phyloP scores from a whole-genome alignment of 2,888 invertebrate genomes.

The Agonopterix alstromeriana region DNA sequence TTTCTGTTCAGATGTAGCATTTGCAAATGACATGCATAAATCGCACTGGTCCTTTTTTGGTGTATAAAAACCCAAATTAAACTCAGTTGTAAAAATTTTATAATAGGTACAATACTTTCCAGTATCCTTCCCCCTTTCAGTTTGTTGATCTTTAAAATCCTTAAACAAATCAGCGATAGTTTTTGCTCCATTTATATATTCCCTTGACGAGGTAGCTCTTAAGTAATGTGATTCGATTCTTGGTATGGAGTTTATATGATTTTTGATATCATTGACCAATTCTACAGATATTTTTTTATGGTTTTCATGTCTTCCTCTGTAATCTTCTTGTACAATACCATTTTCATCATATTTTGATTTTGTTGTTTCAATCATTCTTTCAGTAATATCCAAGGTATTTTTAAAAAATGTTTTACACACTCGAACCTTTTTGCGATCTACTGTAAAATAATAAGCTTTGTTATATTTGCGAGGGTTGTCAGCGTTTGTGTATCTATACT shows the following conservation, averaged over 20 bases:
- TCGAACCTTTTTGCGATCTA: conserved; percentile 5
- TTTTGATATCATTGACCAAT: conserved; percentile 11
- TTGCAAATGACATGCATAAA: conserved; percentile 3
- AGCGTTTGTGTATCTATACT: conserved; percentile 7
- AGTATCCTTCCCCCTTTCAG: conserved; percentile 3
- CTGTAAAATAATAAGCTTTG: conserved; percentile 10
- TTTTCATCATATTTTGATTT: conserved; percentile 8
- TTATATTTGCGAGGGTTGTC: conserved; percentile 2
- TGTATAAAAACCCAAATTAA: conserved; percentile 8
- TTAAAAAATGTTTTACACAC: conserved; percentile 15
- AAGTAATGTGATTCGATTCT: conserved; percentile 16
- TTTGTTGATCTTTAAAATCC: conserved; percentile 9
- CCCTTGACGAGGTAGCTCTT: conserved; percentile 13
- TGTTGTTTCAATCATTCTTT: conserved; percentile 10
- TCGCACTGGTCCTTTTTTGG: conserved; percentile 15
- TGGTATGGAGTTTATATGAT: conserved; percentile 16
- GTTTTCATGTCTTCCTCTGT: conserved; percentile 14
- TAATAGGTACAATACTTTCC: conserved; percentile 8
- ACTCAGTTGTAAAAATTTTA: conserved; percentile 12
- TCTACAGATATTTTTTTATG: conserved; percentile 11
- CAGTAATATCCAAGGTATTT: conserved; percentile 10
- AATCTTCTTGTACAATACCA: conserved; percentile 10
- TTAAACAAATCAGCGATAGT: conserved; percentile 13
- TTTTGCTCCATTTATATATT: conserved; percentile 14
- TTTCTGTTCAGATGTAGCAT: conserved; percentile 5